Evolutionary conservation across 2,888 invertebrate species (phyloP).

Genomic region (Chironomus tentans): DNA sequence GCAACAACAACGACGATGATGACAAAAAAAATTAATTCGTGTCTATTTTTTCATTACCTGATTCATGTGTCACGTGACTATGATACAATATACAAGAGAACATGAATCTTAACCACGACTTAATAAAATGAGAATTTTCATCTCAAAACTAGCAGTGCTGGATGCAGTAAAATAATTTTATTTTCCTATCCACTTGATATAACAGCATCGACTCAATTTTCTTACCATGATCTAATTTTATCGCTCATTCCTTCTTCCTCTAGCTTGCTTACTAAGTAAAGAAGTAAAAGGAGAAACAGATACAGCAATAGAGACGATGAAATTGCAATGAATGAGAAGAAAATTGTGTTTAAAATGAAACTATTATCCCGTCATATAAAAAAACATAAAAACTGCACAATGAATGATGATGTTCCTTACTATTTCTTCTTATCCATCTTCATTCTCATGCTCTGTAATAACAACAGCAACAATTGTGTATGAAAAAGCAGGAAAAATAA

Average conservation of each 20-base stretch:
- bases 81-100: too few species aligned
- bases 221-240: background rate
- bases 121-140: too few species aligned
- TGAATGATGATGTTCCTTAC: slow-evolving; percentile 14
- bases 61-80: too few species aligned
- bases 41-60: too few species aligned
- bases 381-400: slow-evolving; percentile 18
- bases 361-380: slow-evolving; percentile 11
- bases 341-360: slow-evolving; percentile 25
- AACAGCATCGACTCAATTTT: background rate
- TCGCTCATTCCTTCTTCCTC: background rate
- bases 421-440: background rate
- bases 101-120: too few species aligned
- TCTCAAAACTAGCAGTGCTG: too few species aligned
- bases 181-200: too few species aligned
- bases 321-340: background rate
- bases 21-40: too few species aligned
- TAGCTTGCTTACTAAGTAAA: background rate
- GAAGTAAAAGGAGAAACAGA: background rate
- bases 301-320: background rate
- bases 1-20: too few species aligned
- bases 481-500: background rate
- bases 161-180: too few species aligned
- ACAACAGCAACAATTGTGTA: background rate
- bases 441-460: background rate